Conservation (phyloP, 2,888 invertebrate genomes). For the Drosophila nr. perissopoda region DNA sequence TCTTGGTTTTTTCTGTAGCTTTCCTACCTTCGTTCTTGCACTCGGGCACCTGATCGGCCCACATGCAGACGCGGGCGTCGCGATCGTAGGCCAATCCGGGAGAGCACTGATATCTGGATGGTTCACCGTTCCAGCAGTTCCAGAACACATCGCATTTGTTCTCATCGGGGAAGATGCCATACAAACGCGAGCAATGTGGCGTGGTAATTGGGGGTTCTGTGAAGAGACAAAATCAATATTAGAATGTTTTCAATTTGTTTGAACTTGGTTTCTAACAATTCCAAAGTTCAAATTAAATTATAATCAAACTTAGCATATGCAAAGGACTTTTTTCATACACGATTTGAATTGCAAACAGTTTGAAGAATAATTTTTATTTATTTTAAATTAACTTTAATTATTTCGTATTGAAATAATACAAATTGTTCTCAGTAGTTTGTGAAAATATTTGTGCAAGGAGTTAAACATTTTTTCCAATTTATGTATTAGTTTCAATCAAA, state of each 20-base stretch:
- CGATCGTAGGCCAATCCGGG: slow-evolving; percentile 97
- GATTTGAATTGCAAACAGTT: background rate
- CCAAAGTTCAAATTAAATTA: background rate
- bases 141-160: slow-evolving; percentile 96
- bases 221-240: background rate
- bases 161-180: slow-evolving; percentile 96
- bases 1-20: background rate
- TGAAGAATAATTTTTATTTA: background rate
- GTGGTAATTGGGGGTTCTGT: slow-evolving; percentile 93
- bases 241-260: background rate
- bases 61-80: slow-evolving; percentile 97
- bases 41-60: slow-evolving; percentile 97
- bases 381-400: background rate
- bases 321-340: background rate
- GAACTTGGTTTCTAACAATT: background rate
- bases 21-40: slow-evolving; percentile 93
- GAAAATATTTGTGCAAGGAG: background rate
- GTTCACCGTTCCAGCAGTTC: slow-evolving; percentile 98
- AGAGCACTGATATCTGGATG: slow-evolving; percentile 96
- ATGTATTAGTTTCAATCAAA: background rate
- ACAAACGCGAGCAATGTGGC: slow-evolving; percentile 93
- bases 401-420: background rate
- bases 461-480: background rate
- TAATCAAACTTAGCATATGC: background rate
- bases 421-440: background rate